phyloP scores from a whole-genome alignment of 1,140 invertebrate genomes.

The Caerostris extrusa region DNA sequence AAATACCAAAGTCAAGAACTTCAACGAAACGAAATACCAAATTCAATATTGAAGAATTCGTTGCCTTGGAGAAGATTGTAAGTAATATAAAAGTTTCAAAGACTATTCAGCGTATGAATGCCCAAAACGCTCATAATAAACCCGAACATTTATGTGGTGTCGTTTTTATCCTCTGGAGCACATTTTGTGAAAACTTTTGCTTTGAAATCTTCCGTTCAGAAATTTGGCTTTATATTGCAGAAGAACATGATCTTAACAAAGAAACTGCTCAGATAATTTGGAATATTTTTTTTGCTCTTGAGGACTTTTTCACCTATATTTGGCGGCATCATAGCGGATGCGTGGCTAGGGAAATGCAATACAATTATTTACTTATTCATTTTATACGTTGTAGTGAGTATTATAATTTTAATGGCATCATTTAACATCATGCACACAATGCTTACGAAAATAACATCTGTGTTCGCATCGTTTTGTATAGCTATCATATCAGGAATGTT shows the following conservation, averaged over 20 bases:
- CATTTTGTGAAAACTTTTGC: conserved; percentile 97
- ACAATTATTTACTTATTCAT: conserved; percentile 84
- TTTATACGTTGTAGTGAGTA: conserved; percentile 92
- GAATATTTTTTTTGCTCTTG: conserved; percentile 88
- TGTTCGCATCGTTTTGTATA: conserved; percentile 88
- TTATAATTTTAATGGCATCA: conserved; percentile 86
- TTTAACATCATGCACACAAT: background rate
- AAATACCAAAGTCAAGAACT: background rate
- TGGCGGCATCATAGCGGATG: conserved; percentile 95
- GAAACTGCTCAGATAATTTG: conserved; percentile 86
- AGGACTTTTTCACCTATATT: conserved; percentile 90
- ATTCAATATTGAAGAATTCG: background rate
- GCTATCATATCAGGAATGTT: conserved; percentile 97
- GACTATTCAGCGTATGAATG: background rate
- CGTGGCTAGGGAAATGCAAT: conserved; percentile 91
- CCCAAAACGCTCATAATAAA: background rate
- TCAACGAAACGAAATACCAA: too few species aligned
- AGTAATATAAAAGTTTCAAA: background rate
- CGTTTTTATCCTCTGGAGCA: conserved; percentile 96
- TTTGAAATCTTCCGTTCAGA: conserved; percentile 90
- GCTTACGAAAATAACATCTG: conserved; percentile 82
- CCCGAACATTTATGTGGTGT: conserved; percentile 87
- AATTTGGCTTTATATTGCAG: conserved; percentile 89
- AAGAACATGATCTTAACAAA: conserved; percentile 86
- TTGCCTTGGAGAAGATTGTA: background rate